Evolutionary conservation across 2,113 vertebrate genomes (phyloP), one percentile per base, ranked within the genome.

Genomic region (Egretta garzetta): DNA sequence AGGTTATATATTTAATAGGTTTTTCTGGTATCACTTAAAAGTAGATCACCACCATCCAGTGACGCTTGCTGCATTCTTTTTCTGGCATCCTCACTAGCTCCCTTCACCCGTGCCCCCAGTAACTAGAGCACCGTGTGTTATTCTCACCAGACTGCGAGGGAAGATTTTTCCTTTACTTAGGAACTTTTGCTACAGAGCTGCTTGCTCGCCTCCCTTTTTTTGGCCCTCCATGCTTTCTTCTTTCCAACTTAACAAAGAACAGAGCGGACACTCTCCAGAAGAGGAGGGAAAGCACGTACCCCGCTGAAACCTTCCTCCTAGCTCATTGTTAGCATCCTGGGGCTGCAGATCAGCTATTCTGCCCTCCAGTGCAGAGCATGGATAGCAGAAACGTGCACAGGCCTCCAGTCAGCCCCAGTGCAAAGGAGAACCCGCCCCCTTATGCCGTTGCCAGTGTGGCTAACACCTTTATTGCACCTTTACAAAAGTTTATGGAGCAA

Each of bases 1-100:
- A 94, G 96, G 96, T 97, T 96, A 97, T 96, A 96, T 97, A 96
- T 97, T 97, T 97, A 96, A 98, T 97, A 97, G 94, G 72, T 97
- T 97, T 96, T 96, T 95, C 95, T 97, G 93, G 92, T 97, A 95
- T 96, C 49, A 93, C 93, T 89, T 96, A 67, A 93, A 97, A 97
- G 94, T 96, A 86, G 95, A 96, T 95, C 96, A 92, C 95, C 91
- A 93, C 91, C 90, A 93, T 94, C 85, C 85, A 96, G 62, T 96
- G 95, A 96, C 89, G 92, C 94, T 72, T 95, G 95, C 94, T 96
- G 92, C 84, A 94, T 86, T 97, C 96, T 95, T 97, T 93, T 97
- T 95, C 95, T 96, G 93, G 94, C 95, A 96, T 92, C 87, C 74
- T 94, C 67, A 91, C 87, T 74, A 89, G 53, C 96, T 96, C 91